Evolutionary conservation across 1,140 invertebrate genomes (phyloP).

Genomic region (Melanaphis sacchari): DNA sequence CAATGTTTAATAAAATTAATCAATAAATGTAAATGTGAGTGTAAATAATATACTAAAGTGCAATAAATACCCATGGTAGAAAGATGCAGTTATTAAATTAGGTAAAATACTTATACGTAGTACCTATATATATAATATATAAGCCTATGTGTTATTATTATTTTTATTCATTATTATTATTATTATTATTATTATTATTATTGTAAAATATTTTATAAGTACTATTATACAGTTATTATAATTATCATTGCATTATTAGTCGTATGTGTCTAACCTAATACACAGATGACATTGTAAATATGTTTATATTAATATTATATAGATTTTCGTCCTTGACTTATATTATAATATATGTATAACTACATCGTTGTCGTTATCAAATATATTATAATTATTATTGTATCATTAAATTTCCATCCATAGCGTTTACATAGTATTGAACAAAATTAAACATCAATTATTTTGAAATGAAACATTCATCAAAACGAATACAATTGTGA

Average conservation of each 20-base stretch:
- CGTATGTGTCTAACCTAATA: neutral
- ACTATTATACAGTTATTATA: neutral
- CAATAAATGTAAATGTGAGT: neutral
- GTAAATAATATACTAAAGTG: constrained; percentile 7
- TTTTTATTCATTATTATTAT: neutral
- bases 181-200: neutral
- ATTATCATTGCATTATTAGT: neutral
- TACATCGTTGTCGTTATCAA: neutral
- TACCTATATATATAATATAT: neutral
- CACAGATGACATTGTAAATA: neutral
- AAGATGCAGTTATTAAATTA: neutral
- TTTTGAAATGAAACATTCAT: neutral
- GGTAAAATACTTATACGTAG: neutral
- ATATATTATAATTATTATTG: constrained; percentile 16
- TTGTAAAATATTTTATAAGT: constrained; percentile 15
- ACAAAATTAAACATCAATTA: neutral
- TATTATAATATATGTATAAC: neutral
- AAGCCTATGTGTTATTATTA: constrained; percentile 8
- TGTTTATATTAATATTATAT: constrained; percentile 3
- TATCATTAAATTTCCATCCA: neutral
- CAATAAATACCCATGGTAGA: constrained; percentile 1
- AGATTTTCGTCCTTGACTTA: neutral
- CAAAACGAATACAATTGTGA: neutral
- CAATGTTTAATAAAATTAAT: neutral
- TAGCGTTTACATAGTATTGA: neutral